Percentiles rank a stretch among this genome's conserved stretches.
Conservation (phyloP, 92 coral and sea anemone species). For the Blastomussa wellsi region DNA sequence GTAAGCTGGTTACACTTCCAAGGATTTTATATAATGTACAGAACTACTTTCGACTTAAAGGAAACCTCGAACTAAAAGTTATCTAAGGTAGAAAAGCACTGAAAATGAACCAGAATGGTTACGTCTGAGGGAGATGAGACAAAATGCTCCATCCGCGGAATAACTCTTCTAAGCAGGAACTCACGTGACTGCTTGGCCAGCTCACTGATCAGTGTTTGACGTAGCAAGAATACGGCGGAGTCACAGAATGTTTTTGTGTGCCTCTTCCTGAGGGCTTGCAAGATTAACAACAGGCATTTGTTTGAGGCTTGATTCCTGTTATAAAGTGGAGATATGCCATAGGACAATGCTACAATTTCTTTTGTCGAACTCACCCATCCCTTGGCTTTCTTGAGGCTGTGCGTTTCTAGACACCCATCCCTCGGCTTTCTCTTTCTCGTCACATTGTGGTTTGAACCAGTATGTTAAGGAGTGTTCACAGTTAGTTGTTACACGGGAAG, state of each 20-base stretch:
- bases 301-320: conserved; percentile 55
- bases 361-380: neutral
- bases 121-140: no score
- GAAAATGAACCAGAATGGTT: no score
- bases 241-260: conserved; percentile 27
- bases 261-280: conserved; percentile 58
- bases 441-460: no score
- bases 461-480: neutral
- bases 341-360: conserved; percentile 27
- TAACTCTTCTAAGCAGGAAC: no score
- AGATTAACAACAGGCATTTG: conserved; percentile 52
- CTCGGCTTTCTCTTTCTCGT: neutral
- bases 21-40: no score
- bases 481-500: no score
- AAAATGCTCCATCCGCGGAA: no score
- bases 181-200: neutral
- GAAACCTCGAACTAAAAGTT: no score
- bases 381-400: neutral
- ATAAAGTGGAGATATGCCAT: conserved; percentile 12
- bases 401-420: neutral
- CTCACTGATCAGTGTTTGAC: neutral
- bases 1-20: conserved; percentile 3
- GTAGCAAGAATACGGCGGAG: conserved; percentile 37
- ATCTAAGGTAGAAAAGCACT: no score
- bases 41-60: no score